These are phyloP conservation scores for Drosophila mayaguana DNA, from an alignment of 2,888 invertebrate genomes.

Conservation along the genomic window DNA sequence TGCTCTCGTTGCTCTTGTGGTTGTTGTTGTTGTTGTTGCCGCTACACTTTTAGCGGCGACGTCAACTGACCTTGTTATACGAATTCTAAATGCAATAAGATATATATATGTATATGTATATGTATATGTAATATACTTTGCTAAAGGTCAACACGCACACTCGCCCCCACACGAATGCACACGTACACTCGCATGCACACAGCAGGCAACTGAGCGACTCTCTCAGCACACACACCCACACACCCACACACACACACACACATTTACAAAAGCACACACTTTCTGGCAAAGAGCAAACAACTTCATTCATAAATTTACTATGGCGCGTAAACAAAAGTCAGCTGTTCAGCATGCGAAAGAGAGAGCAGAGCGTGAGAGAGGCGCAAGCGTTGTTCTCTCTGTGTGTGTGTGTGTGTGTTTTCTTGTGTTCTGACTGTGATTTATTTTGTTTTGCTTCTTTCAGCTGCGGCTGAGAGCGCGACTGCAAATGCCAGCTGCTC, in stretches of 20 bases:
- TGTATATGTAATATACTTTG: constrained; percentile 65
- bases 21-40: constrained; percentile 44
- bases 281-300: constrained; percentile 21
- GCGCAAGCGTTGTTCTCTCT: constrained; percentile 2
- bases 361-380: constrained; percentile 8
- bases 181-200: constrained; percentile 26
- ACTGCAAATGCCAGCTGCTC: constrained; percentile 47
- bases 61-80: constrained; percentile 70
- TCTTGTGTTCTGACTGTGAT: constrained; percentile 16
- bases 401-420: background rate
- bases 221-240: constrained; percentile 30
- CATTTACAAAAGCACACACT: background rate
- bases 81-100: constrained; percentile 80
- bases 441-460: constrained; percentile 13
- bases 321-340: constrained; percentile 76
- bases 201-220: constrained; percentile 29
- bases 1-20: constrained; percentile 3
- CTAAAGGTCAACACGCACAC: constrained; percentile 73
- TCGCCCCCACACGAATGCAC: constrained; percentile 29
- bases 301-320: constrained; percentile 78
- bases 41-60: constrained; percentile 49
- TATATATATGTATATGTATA: constrained; percentile 45
- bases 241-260: constrained; percentile 5
- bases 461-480: constrained; percentile 20
- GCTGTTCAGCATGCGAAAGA: constrained; percentile 57